Conservation (phyloP, 2,797 vertebrate species). For the Miichthys miiuy region DNA sequence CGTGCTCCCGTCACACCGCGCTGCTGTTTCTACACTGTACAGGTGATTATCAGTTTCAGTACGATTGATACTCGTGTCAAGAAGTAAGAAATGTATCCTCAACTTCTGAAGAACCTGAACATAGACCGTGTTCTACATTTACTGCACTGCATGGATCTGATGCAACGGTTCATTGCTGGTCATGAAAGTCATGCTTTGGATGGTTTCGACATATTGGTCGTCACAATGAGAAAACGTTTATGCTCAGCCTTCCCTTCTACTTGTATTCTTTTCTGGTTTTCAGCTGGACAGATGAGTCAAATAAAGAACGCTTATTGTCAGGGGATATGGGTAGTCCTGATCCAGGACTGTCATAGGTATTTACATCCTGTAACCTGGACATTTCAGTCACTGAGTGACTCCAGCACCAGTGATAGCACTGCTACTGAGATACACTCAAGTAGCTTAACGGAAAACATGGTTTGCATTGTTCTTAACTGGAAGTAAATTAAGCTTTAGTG, state of each 20-base stretch:
- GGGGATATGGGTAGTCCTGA: not conserved
- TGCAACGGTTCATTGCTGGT: not conserved
- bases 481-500: too few species aligned
- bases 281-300: constrained; percentile 11
- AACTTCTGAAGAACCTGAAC: not conserved
- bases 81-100: not conserved
- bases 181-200: too few species aligned
- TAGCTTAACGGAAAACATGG: too few species aligned
- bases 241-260: constrained; percentile 3
- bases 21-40: not conserved
- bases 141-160: too few species aligned
- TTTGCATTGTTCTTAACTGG: too few species aligned
- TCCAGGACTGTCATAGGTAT: not conserved
- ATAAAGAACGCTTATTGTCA: not conserved
- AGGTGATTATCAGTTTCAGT: constrained; percentile 22
- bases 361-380: not conserved
- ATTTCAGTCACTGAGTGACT: constrained; percentile 11
- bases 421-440: too few species aligned
- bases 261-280: not conserved
- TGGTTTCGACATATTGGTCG: not conserved
- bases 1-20: not conserved
- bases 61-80: constrained; percentile 19
- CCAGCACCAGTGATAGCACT: too few species aligned
- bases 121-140: too few species aligned
- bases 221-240: not conserved